A percentile compares a stretch with the other conserved stretches of the same genome.
phyloP scores from a whole-genome alignment of 2,888 invertebrate species.

The Caenorhabditis becei region DNA sequence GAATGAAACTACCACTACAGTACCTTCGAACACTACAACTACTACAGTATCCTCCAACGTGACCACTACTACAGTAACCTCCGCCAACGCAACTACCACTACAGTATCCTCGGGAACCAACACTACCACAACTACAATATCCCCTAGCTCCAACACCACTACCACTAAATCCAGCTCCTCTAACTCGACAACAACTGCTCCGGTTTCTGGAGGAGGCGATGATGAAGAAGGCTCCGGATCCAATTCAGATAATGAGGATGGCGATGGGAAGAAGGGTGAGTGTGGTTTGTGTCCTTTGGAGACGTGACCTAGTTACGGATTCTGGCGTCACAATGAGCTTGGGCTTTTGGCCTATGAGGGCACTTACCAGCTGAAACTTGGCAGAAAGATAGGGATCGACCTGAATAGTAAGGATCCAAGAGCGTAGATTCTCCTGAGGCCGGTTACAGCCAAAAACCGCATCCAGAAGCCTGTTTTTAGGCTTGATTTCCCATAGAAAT shows the following conservation, averaged over 20 bases:
- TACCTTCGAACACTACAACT: constrained; percentile 27
- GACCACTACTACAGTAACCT: constrained; percentile 14
- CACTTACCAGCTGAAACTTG: too few relatives aligned
- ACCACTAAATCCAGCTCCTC: background rate
- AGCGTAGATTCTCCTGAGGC: too few relatives aligned
- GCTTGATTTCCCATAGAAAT: too few relatives aligned
- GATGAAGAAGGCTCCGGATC: too few relatives aligned
- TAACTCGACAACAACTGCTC: too few relatives aligned
- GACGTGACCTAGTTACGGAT: too few relatives aligned
- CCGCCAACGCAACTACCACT: constrained; percentile 26
- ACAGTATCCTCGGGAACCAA: background rate
- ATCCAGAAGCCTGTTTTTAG: too few relatives aligned
- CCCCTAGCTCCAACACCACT: constrained; percentile 2
- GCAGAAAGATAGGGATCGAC: too few relatives aligned
- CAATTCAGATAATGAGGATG: constrained; percentile 14
- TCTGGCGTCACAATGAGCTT: too few relatives aligned
- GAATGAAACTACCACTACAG: constrained; percentile 35
- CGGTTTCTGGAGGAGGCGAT: constrained; percentile 1
- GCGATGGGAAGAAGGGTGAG: constrained; percentile 21
- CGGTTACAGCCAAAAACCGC: too few relatives aligned
- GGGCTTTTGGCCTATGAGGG: too few relatives aligned
- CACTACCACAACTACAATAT: constrained; percentile 13
- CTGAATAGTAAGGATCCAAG: too few relatives aligned
- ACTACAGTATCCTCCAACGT: constrained; percentile 3
- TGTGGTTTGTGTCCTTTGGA: background rate